phyloP scores from a whole-genome alignment of 2,797 vertebrate species.

The Sylvilagus floridanus region DNA sequence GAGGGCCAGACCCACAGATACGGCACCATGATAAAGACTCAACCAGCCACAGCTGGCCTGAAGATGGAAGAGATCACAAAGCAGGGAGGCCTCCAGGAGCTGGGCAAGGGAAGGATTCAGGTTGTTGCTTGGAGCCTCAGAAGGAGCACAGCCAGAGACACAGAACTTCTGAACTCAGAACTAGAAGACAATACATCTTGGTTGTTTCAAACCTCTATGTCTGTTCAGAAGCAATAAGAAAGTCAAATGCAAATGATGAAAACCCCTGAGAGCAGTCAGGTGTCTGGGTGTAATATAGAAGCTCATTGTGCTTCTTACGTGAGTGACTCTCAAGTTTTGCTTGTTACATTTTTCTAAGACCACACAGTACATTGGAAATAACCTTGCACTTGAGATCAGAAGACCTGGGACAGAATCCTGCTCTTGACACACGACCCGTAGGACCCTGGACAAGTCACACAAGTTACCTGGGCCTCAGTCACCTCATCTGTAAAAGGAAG shows the following conservation, averaged over 20 bases:
- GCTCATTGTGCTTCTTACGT: background rate
- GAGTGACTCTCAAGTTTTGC: background rate
- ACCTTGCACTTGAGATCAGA: background rate
- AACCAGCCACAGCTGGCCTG: background rate
- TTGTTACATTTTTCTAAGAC: background rate
- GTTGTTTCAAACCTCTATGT: background rate
- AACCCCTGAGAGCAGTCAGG: background rate
- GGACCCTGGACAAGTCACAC: background rate
- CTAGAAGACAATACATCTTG: background rate
- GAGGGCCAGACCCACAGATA: background rate
- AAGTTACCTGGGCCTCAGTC: background rate
- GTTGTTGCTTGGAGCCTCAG: background rate
- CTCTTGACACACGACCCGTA: background rate
- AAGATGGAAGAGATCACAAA: background rate
- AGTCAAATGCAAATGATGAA: background rate
- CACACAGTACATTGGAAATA: background rate
- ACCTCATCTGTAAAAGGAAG: background rate
- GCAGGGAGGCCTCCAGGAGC: background rate
- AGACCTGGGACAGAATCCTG: background rate
- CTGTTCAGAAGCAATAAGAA: background rate
- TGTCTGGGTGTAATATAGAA: background rate
- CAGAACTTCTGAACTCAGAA: background rate
- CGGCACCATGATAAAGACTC: background rate
- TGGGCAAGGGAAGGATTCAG: background rate
- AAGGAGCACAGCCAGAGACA: background rate